Evolutionary conservation across 64 coral and sea anemone genomes (phyloP), one percentile per base, ranked within the genome.

Genomic region (Porites australiensis): DNA sequence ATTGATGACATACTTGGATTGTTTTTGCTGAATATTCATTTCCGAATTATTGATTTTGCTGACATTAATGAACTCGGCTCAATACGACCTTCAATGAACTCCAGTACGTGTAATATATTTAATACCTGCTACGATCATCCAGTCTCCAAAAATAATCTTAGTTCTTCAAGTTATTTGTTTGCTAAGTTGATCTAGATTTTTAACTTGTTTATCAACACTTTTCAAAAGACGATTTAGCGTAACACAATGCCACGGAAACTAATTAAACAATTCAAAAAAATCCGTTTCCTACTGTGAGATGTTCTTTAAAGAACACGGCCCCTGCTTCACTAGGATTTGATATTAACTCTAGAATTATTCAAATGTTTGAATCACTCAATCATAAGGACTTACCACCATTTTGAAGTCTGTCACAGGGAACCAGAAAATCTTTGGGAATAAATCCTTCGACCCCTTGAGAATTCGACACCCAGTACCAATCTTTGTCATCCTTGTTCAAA

Each of bases 381-480:
- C 63, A 50, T 59, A 16, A 75, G 0, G 18, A 96, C 94, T 75
- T 62, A 96, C 94, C 94, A 19, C 82, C 46, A 61, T 93, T 91
- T 70, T 90, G 81, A 23, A 66, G 8, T 72, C 84, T 82, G 64
- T 94, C 87, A 61, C 50, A 50, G 13, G 82, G 77, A 75, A 93
- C 59, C 15, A 98, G 52, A 82, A 95, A 98, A 53, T 98, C 90
- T 67, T 93, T 98, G 0, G 96, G 96, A 77, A 95, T 96, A 86
- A 98, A 98, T 49, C 96, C 96, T 72, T 98, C 96, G 10, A 44
- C 73, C 4, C 88, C 88, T 13, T 76, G 75, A 16, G 27, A 87
- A 68, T 94, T 95, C 75, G 37, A 49, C 4, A 98, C 91, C 96
- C 96, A 98, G 79, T 88, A 96, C 96, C 96, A 98, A 65, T 98